Evolutionary conservation across 1,140 invertebrate species (phyloP).

Genomic region (Drosophila rufa): DNA sequence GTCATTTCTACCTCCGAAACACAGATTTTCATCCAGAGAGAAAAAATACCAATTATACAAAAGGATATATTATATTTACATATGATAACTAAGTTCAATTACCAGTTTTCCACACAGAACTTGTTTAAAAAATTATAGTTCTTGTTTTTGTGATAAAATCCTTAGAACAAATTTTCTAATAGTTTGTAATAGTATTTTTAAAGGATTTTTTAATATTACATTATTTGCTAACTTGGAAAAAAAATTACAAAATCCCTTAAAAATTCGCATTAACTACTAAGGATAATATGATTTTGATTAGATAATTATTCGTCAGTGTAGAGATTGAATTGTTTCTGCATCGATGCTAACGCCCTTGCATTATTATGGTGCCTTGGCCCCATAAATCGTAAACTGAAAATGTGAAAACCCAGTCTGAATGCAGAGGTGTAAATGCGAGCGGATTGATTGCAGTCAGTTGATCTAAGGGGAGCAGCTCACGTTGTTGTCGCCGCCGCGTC

Average conservation of each 20-base stretch:
- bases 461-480: slow-evolving; percentile 46
- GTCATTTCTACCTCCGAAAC: slow-evolving; percentile 57
- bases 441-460: slow-evolving; percentile 76
- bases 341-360: slow-evolving; percentile 77
- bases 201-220: no score
- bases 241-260: no score
- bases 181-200: no score
- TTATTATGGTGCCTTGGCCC: slow-evolving; percentile 70
- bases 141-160: no score
- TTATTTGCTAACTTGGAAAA: no score
- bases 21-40: slow-evolving; percentile 16
- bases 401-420: slow-evolving; percentile 21
- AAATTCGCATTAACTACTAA: no score
- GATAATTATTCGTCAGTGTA: neutral
- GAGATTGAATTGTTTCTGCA: slow-evolving; percentile 65
- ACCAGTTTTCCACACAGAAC: no score
- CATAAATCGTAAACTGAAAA: slow-evolving; percentile 55
- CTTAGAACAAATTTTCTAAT: no score
- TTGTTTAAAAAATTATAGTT: no score
- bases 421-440: slow-evolving; percentile 68
- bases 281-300: no score
- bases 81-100: no score
- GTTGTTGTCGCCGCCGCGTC: neutral
- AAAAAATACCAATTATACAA: neutral
- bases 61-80: no score